Percentiles rank a stretch among this genome's conserved stretches.
Evolutionary conservation across 2,888 invertebrate genomes (phyloP).

Genomic region (Crepidodera aurea): DNA sequence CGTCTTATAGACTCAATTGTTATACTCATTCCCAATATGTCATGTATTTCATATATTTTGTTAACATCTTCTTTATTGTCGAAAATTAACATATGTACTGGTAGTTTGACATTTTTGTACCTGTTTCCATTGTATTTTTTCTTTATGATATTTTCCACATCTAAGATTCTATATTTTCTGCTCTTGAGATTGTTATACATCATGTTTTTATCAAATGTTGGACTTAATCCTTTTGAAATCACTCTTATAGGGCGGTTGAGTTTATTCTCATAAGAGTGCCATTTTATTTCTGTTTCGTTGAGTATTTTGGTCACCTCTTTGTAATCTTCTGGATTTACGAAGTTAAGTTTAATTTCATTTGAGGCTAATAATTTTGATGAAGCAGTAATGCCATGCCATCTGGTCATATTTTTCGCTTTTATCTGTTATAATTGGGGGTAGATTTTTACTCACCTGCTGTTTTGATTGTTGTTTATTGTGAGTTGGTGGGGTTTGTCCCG

Average conservation of each 20-base stretch:
- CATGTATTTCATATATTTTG: slow-evolving; percentile 6
- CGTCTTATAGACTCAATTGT: slow-evolving; percentile 11
- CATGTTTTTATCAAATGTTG: slow-evolving; percentile 1
- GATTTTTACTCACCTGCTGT: too few species aligned
- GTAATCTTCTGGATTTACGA: slow-evolving; percentile 3
- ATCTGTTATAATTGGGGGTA: too few species aligned
- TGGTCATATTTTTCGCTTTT: too few species aligned
- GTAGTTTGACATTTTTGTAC: slow-evolving; percentile 1
- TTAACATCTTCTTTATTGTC: slow-evolving; percentile 9
- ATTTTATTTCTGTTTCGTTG: background rate
- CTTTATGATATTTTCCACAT: background rate
- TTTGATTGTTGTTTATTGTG: too few species aligned
- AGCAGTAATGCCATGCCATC: too few species aligned
- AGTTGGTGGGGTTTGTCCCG: too few species aligned
- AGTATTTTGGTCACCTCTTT: background rate
- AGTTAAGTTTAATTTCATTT: background rate
- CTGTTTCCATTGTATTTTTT: background rate
- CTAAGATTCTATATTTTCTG: background rate
- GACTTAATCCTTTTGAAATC: slow-evolving; percentile 7
- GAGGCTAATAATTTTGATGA: too few species aligned
- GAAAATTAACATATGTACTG: slow-evolving; percentile 7
- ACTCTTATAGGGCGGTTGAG: slow-evolving; percentile 7
- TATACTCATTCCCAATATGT: slow-evolving; percentile 10
- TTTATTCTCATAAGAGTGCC: slow-evolving; percentile 1
- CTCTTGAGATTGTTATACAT: slow-evolving; percentile 2